Evolutionary conservation across 2,113 vertebrate genomes (phyloP).

Genomic region (Megatriorchis doriae): DNA sequence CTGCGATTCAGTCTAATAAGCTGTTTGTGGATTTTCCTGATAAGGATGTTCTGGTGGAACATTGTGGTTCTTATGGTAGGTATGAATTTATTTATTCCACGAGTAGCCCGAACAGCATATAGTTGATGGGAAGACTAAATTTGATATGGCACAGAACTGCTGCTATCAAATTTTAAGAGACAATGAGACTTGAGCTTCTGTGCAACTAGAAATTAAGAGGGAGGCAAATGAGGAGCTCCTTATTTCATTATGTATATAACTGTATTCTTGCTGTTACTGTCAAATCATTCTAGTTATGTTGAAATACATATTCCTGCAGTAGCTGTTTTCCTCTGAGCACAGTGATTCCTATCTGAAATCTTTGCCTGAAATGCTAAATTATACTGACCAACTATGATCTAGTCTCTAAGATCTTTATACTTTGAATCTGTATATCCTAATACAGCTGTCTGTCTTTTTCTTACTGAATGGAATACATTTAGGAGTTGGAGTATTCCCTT

Average conservation of each 20-base stretch:
- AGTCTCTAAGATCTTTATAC: not conserved
- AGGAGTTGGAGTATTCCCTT: constrained; percentile 89
- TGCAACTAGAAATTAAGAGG: not conserved
- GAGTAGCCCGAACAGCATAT: not conserved
- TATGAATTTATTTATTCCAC: not conserved
- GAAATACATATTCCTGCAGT: not conserved
- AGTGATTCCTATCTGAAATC: constrained; percentile 1
- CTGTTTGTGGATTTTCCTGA: not conserved
- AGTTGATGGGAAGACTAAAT: not conserved
- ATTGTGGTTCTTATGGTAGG: not conserved
- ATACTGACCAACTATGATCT: not conserved
- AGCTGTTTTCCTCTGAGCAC: not conserved
- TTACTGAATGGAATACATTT: not conserved
- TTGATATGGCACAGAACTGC: not conserved
- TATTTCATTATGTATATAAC: not conserved
- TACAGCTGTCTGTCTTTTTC: not conserved
- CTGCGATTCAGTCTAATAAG: not conserved
- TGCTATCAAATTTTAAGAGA: not conserved
- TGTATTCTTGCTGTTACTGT: not conserved
- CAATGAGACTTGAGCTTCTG: not conserved
- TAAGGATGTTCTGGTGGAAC: not conserved
- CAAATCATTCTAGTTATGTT: not conserved
- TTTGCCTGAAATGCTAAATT: constrained; percentile 7
- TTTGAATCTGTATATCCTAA: not conserved
- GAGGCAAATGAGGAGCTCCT: not conserved